phyloP scores from a whole-genome alignment of 2,113 vertebrate genomes.

The Callithrix jacchus region DNA sequence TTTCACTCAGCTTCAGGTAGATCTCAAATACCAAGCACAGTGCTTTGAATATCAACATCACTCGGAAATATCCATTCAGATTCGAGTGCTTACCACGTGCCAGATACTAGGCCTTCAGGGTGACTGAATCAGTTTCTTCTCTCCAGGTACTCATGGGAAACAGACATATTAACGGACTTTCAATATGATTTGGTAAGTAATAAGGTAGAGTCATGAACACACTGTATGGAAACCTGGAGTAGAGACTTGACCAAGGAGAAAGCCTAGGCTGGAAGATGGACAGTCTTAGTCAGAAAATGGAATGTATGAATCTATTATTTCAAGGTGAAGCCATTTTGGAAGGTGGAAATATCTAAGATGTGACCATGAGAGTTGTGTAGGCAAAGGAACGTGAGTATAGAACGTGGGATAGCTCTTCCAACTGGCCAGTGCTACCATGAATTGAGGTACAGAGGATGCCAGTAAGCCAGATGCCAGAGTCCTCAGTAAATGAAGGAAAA shows the following conservation, averaged over 20 bases:
- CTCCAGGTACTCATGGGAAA: not conserved
- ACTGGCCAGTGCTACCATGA: not conserved
- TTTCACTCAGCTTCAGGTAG: not conserved
- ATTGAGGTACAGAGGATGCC: not conserved
- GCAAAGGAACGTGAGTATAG: not conserved
- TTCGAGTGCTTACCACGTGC: not conserved
- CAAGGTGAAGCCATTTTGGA: not conserved
- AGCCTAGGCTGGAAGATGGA: not conserved
- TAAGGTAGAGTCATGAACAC: not conserved
- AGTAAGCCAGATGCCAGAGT: not conserved
- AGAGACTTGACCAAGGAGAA: not conserved
- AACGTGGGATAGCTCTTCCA: not conserved
- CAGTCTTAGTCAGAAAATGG: not conserved
- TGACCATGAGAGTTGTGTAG: not conserved
- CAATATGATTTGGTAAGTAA: not conserved
- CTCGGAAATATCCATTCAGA: constrained; percentile 31
- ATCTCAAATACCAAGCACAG: not conserved
- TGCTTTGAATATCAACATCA: not conserved
- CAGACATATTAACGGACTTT: not conserved
- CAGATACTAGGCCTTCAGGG: not conserved
- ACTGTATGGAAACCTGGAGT: not conserved
- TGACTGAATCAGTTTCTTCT: not conserved
- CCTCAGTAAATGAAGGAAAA: not conserved
- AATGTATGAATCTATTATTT: not conserved
- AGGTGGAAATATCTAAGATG: not conserved